Conservation (phyloP, 1,140 invertebrate species). For the Meloidogyne floridensis region DNA sequence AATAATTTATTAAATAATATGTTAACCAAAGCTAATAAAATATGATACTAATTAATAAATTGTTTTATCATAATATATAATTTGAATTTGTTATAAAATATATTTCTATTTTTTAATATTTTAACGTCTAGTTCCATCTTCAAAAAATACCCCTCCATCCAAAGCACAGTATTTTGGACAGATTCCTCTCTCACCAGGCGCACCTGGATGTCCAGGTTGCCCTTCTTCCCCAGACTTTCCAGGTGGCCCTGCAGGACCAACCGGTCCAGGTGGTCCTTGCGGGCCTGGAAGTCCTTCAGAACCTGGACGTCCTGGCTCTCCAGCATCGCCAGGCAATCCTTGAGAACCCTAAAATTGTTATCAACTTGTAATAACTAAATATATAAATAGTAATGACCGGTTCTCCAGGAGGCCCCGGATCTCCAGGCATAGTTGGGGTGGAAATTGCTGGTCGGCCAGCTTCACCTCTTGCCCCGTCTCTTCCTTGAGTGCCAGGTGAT, state of each 20-base stretch:
- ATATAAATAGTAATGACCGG: conserved; percentile 38
- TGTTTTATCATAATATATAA: not conserved
- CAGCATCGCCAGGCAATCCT: conserved; percentile 55
- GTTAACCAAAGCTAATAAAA: not conserved
- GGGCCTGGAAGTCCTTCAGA: conserved; percentile 47
- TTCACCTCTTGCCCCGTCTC: conserved; percentile 61
- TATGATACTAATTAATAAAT: not conserved
- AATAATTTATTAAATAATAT: not conserved
- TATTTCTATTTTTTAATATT: not conserved
- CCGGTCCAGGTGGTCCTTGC: conserved; percentile 35
- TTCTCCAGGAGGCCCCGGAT: conserved; percentile 62
- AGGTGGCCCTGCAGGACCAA: conserved; percentile 51
- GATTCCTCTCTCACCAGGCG: conserved; percentile 41
- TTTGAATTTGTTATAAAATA: conserved; percentile 13
- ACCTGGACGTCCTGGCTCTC: conserved; percentile 52
- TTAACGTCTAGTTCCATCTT: conserved; percentile 41
- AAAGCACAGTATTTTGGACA: conserved; percentile 37
- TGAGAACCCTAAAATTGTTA: conserved; percentile 45
- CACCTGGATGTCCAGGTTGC: conserved; percentile 45
- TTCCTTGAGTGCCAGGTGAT: conserved; percentile 54
- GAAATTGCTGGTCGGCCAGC: conserved; percentile 64
- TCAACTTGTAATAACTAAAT: not conserved
- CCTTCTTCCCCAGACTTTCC: conserved; percentile 53
- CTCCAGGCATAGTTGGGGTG: conserved; percentile 63
- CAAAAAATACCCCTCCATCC: conserved; percentile 46